These are phyloP conservation scores for Lagorchestes hirsutus DNA, from an alignment of 2,797 vertebrate species.

Conservation along the genomic window DNA sequence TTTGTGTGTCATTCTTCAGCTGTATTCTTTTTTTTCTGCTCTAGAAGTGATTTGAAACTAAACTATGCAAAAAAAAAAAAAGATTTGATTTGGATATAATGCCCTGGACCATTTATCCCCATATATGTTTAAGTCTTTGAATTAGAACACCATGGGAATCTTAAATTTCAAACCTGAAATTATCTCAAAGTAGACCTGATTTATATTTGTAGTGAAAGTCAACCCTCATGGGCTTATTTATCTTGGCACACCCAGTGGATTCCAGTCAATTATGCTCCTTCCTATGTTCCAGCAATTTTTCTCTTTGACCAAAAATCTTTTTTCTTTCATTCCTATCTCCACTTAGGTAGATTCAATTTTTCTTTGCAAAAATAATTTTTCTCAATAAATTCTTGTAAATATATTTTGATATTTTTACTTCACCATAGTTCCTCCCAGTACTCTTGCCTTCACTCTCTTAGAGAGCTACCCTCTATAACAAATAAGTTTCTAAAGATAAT, in stretches of 20 bases:
- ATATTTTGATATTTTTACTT: neutral
- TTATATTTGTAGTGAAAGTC: conserved; percentile 63
- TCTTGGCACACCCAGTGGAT: conserved; percentile 46
- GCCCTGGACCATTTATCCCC: conserved; percentile 37
- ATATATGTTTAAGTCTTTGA: conserved; percentile 53
- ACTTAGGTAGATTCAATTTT: conserved; percentile 18
- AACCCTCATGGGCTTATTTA: conserved; percentile 54
- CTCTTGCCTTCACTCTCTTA: neutral
- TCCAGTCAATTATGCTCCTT: neutral
- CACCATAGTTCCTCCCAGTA: neutral
- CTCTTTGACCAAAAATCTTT: neutral
- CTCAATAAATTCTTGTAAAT: conserved; percentile 40
- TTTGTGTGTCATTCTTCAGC: conserved; percentile 59
- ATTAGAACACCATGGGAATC: conserved; percentile 64
- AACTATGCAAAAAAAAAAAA: conserved; percentile 53
- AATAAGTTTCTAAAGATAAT: neutral
- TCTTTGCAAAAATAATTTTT: conserved; percentile 33
- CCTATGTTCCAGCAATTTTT: conserved; percentile 42
- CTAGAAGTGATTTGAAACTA: conserved; percentile 67
- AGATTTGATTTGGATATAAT: conserved; percentile 57
- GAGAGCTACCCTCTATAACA: neutral
- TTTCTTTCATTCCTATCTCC: conserved; percentile 37
- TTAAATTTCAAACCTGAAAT: conserved; percentile 67
- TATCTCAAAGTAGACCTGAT: conserved; percentile 44
- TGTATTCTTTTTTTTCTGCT: conserved; percentile 18